These are phyloP conservation scores for Hoplodrina blanda DNA, from an alignment of 2,888 invertebrate genomes.

Conservation along the genomic window DNA sequence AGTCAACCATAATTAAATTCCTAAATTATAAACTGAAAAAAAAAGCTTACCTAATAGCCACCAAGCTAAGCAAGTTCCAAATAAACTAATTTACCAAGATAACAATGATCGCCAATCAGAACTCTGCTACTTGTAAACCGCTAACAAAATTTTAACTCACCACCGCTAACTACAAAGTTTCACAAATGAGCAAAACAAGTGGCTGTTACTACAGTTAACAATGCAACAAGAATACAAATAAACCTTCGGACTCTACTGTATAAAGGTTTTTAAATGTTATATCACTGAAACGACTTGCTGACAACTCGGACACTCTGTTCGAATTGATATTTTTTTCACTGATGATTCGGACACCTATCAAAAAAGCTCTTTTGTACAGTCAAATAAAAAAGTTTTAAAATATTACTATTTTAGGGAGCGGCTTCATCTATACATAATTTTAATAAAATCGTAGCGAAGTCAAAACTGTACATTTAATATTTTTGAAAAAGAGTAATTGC, in stretches of 20 bases:
- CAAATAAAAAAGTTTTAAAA: no score
- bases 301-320: no score
- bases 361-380: no score
- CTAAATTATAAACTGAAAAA: slow-evolving; percentile 1
- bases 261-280: slow-evolving; percentile 18
- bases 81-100: slow-evolving; percentile 64
- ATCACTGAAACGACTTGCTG: neutral
- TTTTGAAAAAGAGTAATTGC: no score
- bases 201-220: slow-evolving; percentile 21
- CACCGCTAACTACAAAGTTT: slow-evolving; percentile 26
- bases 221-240: slow-evolving; percentile 19
- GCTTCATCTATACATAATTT: no score
- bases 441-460: no score
- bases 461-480: no score
- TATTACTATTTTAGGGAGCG: no score
- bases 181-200: slow-evolving; percentile 44
- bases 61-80: slow-evolving; percentile 32
- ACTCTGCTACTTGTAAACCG: slow-evolving; percentile 68
- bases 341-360: no score
- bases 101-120: slow-evolving; percentile 76
- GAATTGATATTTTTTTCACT: no score
- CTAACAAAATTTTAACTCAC: slow-evolving; percentile 70
- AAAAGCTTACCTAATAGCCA: slow-evolving; percentile 20
- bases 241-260: slow-evolving; percentile 16
- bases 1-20: neutral